A percentile compares a stretch with the other conserved stretches of the same genome.
Conservation (phyloP, 1,140 invertebrate species). For the Dinoponera quadriceps region DNA sequence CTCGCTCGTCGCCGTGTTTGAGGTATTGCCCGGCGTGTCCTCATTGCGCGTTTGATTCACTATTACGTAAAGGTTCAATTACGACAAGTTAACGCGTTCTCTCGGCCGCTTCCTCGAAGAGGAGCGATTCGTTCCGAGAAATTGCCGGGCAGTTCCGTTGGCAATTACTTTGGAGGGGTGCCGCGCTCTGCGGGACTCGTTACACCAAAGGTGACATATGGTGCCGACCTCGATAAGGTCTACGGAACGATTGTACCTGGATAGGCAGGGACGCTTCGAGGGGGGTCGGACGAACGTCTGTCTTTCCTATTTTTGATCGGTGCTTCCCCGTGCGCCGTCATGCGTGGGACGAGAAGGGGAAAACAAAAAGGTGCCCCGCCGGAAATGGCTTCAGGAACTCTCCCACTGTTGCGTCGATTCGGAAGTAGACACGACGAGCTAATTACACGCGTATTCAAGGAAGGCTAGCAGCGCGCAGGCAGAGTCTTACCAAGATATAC, state of each 20-base stretch:
- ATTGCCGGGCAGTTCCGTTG: constrained; percentile 43
- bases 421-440: constrained; percentile 80
- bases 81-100: constrained; percentile 38
- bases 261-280: constrained; percentile 80
- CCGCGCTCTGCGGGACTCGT: constrained; percentile 14
- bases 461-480: constrained; percentile 65
- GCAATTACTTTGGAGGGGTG: constrained; percentile 62
- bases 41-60: constrained; percentile 39
- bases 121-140: constrained; percentile 49
- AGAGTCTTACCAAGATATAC: constrained; percentile 1
- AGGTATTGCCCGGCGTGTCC: constrained; percentile 39
- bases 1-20: neutral
- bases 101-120: constrained; percentile 25
- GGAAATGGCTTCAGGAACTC: constrained; percentile 83
- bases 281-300: constrained; percentile 77
- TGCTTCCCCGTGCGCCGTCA: constrained; percentile 79
- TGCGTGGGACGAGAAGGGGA: constrained; percentile 76
- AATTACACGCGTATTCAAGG: constrained; percentile 79
- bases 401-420: constrained; percentile 75
- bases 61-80: constrained; percentile 58
- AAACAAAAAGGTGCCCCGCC: constrained; percentile 80
- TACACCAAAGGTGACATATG: constrained; percentile 79
- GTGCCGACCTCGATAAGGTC: constrained; percentile 73
- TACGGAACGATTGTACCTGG: constrained; percentile 66
- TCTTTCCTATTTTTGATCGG: constrained; percentile 73